These are phyloP conservation scores for Mormyrus hasselquistii DNA, from an alignment of 2,797 vertebrate species.

Conservation along the genomic window DNA sequence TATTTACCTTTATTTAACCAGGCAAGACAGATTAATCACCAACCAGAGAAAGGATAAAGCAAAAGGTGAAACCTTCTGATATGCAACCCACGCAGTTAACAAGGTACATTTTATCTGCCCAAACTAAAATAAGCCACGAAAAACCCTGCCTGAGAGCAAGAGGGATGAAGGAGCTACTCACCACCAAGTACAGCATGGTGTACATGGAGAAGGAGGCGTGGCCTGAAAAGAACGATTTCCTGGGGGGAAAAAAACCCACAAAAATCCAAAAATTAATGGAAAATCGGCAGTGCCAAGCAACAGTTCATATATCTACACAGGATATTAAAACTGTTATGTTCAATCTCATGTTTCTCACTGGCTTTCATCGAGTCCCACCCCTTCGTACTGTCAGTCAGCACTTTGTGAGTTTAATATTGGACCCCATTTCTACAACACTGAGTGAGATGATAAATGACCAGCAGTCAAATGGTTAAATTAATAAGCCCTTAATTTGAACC, in stretches of 20 bases:
- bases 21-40: not conserved
- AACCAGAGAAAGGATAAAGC: not conserved
- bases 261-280: slow-evolving; percentile 16
- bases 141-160: not conserved
- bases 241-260: slow-evolving; percentile 50
- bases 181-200: slow-evolving; percentile 94
- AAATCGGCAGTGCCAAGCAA: not conserved
- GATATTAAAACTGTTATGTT: not conserved
- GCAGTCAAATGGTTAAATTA: not conserved
- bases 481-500: not conserved
- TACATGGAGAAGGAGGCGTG: slow-evolving; percentile 96
- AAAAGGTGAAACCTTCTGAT: not conserved
- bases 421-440: not conserved
- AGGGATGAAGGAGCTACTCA: slow-evolving; percentile 63
- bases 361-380: not conserved
- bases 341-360: not conserved
- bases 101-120: not conserved
- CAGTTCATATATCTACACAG: not conserved
- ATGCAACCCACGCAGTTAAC: not conserved
- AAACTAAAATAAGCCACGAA: not conserved
- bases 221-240: slow-evolving; percentile 98
- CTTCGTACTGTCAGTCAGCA: not conserved
- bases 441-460: not conserved
- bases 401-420: not conserved
- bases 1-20: no score